These are phyloP conservation scores for Brienomyrus longianalis DNA, from an alignment of 2,113 vertebrate species.

Conservation along the genomic window DNA sequence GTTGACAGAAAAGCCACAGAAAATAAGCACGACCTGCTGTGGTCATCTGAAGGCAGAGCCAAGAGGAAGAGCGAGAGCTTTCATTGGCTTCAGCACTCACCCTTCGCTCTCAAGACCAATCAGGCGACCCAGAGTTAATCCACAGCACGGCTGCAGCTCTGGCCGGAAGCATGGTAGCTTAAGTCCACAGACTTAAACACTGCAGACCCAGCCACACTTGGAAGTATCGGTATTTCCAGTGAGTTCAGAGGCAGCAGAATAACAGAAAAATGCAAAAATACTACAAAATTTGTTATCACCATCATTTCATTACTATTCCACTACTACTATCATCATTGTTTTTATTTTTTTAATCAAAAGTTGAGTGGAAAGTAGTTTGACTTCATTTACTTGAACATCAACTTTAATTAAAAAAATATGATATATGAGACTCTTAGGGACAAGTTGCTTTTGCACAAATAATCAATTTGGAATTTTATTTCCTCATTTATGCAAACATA, in stretches of 20 bases:
- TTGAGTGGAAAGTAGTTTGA: background rate
- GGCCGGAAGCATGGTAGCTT: background rate
- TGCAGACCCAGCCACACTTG: background rate
- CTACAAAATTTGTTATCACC: background rate
- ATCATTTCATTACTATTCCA: background rate
- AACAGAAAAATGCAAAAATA: background rate
- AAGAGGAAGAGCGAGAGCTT: constrained; percentile 18
- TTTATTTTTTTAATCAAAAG: background rate
- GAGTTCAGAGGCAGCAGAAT: background rate
- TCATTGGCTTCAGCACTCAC: constrained; percentile 33
- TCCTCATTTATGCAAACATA: background rate
- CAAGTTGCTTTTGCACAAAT: background rate
- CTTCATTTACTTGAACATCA: background rate
- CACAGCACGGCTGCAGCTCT: background rate
- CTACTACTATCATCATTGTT: background rate
- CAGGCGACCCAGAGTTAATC: constrained; percentile 30
- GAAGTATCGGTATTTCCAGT: background rate
- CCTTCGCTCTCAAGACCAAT: constrained; percentile 34
- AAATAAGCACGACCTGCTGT: background rate
- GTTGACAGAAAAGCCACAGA: background rate
- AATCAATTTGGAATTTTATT: background rate
- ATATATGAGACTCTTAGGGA: background rate
- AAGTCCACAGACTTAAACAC: background rate
- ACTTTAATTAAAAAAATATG: background rate
- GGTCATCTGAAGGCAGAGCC: background rate